Evolutionary conservation across 2,888 invertebrate species (phyloP), one percentile per base, ranked within the genome.

Genomic region (Mesoligia furuncula): DNA sequence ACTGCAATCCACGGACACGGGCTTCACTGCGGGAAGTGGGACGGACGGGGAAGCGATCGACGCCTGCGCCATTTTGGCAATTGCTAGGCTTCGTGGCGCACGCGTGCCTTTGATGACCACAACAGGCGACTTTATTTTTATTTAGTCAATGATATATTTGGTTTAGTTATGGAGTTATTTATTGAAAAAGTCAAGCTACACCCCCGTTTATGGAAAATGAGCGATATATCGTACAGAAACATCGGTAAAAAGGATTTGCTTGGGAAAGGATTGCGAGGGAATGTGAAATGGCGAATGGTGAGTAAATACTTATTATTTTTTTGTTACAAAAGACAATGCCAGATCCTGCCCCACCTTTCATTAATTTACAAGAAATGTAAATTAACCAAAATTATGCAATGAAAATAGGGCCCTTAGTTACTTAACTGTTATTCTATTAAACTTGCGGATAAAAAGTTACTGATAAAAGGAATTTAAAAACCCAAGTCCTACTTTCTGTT

Each of bases 241-340:
- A 68, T 79, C 31, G 67, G 48, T 17, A 80, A 82, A 48, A 90
- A 90, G 81, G 85, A 86, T 69, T 74, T 83, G 84, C 83, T 61
- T 90, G 89, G 89, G 84, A 88, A 27, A 31, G 51, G 15, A 83
- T 90, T 57, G 89, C 88, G 31, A 81, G 75, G 76, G 83, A 88
- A 62, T 88, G 88, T 77, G 84, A 83, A 70, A 79, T 90, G 76
- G 76, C 66, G 57, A 84, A 80, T 45, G 86, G 87, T 89, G 65
- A 89, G 87, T 79, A 54, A 72, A 79, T 54, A 79, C 71, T 79
- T 66, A 39, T 75, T 74, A 39, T 11, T 72, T 72, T 66, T 68
- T 74, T 77, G 81, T 71, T 72, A 11, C 59, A 59, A 64, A 73
- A n/a, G n/a, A n/a, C n/a, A n/a, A n/a, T n/a, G n/a, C n/a, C n/a